Evolutionary conservation across 1,140 invertebrate species (phyloP), one percentile per base, ranked within the genome.

Genomic region (Drosophila trapezifrons): DNA sequence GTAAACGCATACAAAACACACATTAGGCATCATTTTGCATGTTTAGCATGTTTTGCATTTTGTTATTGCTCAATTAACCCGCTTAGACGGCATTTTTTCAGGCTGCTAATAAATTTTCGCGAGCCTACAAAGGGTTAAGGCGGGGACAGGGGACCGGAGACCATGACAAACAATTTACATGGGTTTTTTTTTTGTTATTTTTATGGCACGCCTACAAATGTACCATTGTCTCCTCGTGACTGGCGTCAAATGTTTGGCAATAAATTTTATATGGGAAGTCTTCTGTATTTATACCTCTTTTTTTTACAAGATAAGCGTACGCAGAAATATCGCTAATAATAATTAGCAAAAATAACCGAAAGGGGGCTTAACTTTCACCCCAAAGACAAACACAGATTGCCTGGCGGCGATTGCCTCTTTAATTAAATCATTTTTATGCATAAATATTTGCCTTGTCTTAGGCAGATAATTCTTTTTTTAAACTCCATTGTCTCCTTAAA

Each of bases 1-100:
- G 60, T 52, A 62, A 76, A 76, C 46, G 66, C 70, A 85, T 62
- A 86, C 58, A 83, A 78, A 74, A 78, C 55, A 83, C 63, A 82
- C 59, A 78, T 74, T 49, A 78, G 60, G 58, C 60, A 70, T 70
- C 67, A 35, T 71, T 71, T 71, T 58, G 67, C 51, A 40, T 70
- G 47, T 70, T 70, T 70, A 70, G 67, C 64, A 67, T 69, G 66
- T 73, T 87, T 86, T 83, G 67, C 83, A 87, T 86, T 79, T 77
- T 87, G 62, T 79, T 70, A 73, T 86, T 87, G 67, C 83, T 79
- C 76, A 87, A 86, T 86, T 86, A 86, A 87, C 83, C 83, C 78
- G 56, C 79, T 74, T 83, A 52, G 63, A 52, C 51, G 62, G 59
- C 46, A 57, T 76, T 75, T 73, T 63, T 63, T 63, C 59, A 47